Percentiles rank a stretch among this genome's conserved stretches.
Evolutionary conservation across 2,797 vertebrate genomes (phyloP).

Genomic region (Pelodytes ibericus): DNA sequence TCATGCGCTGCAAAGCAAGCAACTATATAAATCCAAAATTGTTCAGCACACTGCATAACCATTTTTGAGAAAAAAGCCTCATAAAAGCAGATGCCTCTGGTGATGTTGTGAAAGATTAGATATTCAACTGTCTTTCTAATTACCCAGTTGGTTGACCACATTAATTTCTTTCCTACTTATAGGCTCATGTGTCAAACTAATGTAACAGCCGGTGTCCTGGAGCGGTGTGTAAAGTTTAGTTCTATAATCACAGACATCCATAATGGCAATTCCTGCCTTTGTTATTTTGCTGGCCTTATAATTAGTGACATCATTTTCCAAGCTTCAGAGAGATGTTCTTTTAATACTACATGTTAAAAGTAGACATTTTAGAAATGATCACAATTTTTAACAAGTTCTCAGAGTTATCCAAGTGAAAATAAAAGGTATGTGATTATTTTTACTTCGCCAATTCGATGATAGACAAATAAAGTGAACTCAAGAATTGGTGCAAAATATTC

Average conservation of each 20-base stretch:
- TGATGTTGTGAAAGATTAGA: background rate
- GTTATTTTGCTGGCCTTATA: slow-evolving; percentile 15
- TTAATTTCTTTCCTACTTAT: slow-evolving; percentile 36
- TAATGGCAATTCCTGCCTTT: slow-evolving; percentile 18
- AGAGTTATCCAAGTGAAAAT: background rate
- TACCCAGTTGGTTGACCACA: slow-evolving; percentile 36
- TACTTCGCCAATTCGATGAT: too few relatives aligned
- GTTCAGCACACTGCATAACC: background rate
- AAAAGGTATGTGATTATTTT: too few relatives aligned
- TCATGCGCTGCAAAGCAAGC: background rate
- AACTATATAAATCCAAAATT: background rate
- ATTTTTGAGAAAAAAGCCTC: background rate
- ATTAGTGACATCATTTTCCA: slow-evolving; percentile 27
- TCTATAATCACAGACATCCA: background rate
- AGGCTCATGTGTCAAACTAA: slow-evolving; percentile 27
- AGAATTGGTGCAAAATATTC: too few relatives aligned
- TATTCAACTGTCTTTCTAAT: slow-evolving; percentile 13
- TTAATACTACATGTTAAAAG: slow-evolving; percentile 10
- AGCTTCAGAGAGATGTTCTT: slow-evolving; percentile 19
- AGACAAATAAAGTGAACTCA: too few relatives aligned
- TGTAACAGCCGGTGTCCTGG: slow-evolving; percentile 12
- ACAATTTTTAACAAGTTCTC: background rate
- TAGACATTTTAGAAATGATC: background rate
- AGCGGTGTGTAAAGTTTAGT: slow-evolving; percentile 31
- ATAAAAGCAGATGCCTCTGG: slow-evolving; percentile 9